Conservation (phyloP, 2,113 vertebrate species). For the Oncorhynchus gorbuscha region DNA sequence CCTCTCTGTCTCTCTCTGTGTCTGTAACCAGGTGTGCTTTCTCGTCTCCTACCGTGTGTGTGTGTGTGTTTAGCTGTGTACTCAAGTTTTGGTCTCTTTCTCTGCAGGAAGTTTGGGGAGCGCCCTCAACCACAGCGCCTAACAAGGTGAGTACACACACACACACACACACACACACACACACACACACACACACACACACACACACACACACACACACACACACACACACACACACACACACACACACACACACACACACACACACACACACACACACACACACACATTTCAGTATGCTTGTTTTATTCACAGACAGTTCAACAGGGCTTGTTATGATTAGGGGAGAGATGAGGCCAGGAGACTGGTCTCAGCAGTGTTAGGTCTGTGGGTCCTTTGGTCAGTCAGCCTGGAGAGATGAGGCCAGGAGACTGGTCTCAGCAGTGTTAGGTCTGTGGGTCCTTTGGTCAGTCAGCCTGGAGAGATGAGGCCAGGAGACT, state of each 20-base stretch:
- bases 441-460: not conserved
- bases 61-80: constrained; percentile 28
- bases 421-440: no score
- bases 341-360: no score
- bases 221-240: not conserved
- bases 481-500: no score
- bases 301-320: no score
- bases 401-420: no score
- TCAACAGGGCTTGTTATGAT: no score
- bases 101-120: constrained; percentile 97
- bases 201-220: not conserved
- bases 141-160: constrained; percentile 82
- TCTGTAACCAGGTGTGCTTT: constrained; percentile 10
- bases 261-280: no score
- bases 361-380: not conserved
- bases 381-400: not conserved
- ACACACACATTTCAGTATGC: not conserved
- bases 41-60: not conserved
- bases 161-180: no score
- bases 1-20: constrained; percentile 2
- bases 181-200: not conserved
- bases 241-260: not conserved
- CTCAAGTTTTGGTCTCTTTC: constrained; percentile 54
- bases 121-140: constrained; percentile 97
- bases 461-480: no score